Conservation (phyloP, 2,888 invertebrate species). For the Amphipyra tragopoginis region DNA sequence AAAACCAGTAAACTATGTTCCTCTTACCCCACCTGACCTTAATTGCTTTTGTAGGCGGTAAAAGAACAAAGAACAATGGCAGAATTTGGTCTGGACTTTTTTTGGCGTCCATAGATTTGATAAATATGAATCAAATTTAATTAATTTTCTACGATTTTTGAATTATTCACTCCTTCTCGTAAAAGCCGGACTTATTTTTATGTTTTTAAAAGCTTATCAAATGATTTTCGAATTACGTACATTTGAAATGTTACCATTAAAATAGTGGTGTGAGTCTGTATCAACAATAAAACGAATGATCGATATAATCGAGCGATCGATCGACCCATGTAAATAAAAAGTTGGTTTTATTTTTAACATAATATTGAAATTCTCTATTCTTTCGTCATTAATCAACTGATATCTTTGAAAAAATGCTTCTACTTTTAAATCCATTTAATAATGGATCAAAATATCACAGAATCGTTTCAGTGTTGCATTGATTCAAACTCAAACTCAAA, state of each 20-base stretch:
- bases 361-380: slow-evolving; percentile 2
- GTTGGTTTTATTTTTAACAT: slow-evolving; percentile 7
- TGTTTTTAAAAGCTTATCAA: slow-evolving; percentile 5
- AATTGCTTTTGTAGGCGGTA: no score
- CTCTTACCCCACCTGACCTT: no score
- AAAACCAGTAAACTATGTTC: no score
- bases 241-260: slow-evolving; percentile 6
- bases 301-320: slow-evolving; percentile 1
- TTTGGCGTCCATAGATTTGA: no score
- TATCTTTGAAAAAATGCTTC: background rate
- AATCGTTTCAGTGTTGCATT: slow-evolving; percentile 2
- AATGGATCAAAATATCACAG: slow-evolving; percentile 7
- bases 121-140: no score
- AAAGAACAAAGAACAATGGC: background rate
- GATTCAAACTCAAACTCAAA: no score
- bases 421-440: slow-evolving; percentile 8
- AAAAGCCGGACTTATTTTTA: slow-evolving; percentile 9
- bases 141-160: slow-evolving; percentile 2
- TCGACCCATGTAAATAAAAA: slow-evolving; percentile 6
- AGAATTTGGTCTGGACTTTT: no score
- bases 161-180: slow-evolving; percentile 5
- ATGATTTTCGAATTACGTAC: slow-evolving; percentile 4
- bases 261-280: slow-evolving; percentile 7
- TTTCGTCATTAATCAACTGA: slow-evolving; percentile 2
- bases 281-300: slow-evolving; percentile 8